Base-by-base conservation (phyloP, 2,888 invertebrate species). In the Yponomeuta evonymella region DNA sequence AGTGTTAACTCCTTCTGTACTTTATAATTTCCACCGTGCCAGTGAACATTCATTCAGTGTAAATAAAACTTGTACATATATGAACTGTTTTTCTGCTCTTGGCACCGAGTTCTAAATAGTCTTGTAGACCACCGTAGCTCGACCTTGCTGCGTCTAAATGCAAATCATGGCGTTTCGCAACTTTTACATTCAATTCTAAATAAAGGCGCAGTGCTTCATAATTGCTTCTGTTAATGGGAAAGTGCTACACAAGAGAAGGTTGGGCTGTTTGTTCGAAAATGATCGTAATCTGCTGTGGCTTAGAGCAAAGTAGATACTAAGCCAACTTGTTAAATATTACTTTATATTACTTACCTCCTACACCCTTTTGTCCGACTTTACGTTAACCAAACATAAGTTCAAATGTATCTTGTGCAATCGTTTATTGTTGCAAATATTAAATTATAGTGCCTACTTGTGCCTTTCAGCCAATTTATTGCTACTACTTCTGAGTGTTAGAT, bases 221-320 rank as follows among this genome's bases (percentile, higher is more conserved):
- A 58, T 58, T 58, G 51, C 51, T 58, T 58, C 12, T 58, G 51
- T 58, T 58, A 58, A 58, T 58, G 51, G 51, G 51, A 58, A 58
- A 58, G 51, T 58, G 51, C 51, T 58, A 58, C 15, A 15, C 51
- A 58, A 58, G 51, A 58, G 8, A 58, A 58, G 51, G 51, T 58
- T 58, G 15, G 51, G 51, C 51, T 58, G 51, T 58, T 58, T 58
- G 51, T 15, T 58, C 15, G 51, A 12, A 15, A 58, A 43, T 8
- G 43, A 58, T 15, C 15, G 51, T 15, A 58, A 58, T 58, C 51
- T 58, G 2, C 51, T 1, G 1, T 58, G 5, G 15, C 51, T 15
- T 15, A 15, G 3, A 15, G 15, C 51, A 15, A 58, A 15, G 12
- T 58, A 15, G 51, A 5, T 58, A 58, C 51, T 15, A 15, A 58